Percentiles rank a stretch among this genome's conserved stretches.
phyloP scores from a whole-genome alignment of 1,140 invertebrate species.

The Hylaeus volcanicus region DNA sequence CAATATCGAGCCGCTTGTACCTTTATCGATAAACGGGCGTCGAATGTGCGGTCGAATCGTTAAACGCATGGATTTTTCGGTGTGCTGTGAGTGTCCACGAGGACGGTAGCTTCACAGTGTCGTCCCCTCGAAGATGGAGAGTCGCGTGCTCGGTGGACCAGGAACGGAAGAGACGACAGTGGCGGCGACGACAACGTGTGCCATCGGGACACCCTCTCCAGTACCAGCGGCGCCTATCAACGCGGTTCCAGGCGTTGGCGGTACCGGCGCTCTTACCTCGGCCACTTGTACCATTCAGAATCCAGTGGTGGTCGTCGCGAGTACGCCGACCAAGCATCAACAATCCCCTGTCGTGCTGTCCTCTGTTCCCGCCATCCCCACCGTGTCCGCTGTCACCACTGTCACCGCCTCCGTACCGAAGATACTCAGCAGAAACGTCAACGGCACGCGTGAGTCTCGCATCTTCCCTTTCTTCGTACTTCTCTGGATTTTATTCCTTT shows the following conservation, averaged over 20 bases:
- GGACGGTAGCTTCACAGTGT: slow-evolving; percentile 40
- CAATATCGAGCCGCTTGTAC: background rate
- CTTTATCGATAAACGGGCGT: background rate
- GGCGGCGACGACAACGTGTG: slow-evolving; percentile 61
- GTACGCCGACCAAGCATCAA: slow-evolving; percentile 59
- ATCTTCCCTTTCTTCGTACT: background rate
- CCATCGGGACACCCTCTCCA: slow-evolving; percentile 74
- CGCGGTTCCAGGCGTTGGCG: slow-evolving; percentile 24
- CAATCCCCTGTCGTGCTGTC: slow-evolving; percentile 53
- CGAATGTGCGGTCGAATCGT: slow-evolving; percentile 24
- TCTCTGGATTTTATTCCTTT: background rate
- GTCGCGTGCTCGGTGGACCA: slow-evolving; percentile 44
- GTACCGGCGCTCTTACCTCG: slow-evolving; percentile 43
- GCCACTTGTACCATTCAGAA: slow-evolving; percentile 59
- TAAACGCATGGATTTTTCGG: slow-evolving; percentile 37
- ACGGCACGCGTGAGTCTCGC: slow-evolving; percentile 79
- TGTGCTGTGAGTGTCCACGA: slow-evolving; percentile 43
- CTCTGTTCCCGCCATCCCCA: slow-evolving; percentile 51
- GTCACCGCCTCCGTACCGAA: slow-evolving; percentile 68
- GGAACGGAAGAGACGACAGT: slow-evolving; percentile 42
- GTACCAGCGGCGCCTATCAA: slow-evolving; percentile 58
- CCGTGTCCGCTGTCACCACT: slow-evolving; percentile 18
- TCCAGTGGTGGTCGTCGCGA: slow-evolving; percentile 67
- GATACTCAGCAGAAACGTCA: slow-evolving; percentile 80
- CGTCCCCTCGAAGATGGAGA: slow-evolving; percentile 44